Evolutionary conservation across 2,888 invertebrate genomes (phyloP).

Genomic region (Panzeria rudis): DNA sequence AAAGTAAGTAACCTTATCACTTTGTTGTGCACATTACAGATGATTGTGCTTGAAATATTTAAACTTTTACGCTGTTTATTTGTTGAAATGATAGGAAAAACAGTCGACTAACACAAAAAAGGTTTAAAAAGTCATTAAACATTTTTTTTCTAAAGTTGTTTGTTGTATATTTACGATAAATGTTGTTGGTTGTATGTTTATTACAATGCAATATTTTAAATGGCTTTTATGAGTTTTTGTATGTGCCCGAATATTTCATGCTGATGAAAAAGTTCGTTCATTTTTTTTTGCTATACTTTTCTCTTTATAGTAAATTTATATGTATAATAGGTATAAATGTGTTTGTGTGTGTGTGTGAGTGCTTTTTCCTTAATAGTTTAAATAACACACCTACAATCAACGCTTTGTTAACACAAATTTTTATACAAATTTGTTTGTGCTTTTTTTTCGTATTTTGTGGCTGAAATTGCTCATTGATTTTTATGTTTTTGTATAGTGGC

Average conservation of each 20-base stretch:
- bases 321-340: not conserved
- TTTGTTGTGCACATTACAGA: not conserved
- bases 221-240: slow-evolving; percentile 28
- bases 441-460: slow-evolving; percentile 15
- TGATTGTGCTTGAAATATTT: not conserved
- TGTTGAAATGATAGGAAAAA: not conserved
- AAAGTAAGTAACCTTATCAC: not conserved
- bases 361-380: not conserved
- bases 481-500: slow-evolving; percentile 46
- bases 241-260: not conserved
- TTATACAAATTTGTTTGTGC: not conserved
- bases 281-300: not conserved
- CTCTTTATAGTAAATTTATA: slow-evolving; percentile 5
- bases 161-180: slow-evolving; percentile 28
- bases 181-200: slow-evolving; percentile 17
- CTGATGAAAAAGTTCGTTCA: slow-evolving; percentile 16
- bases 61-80: not conserved
- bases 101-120: slow-evolving; percentile 10
- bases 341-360: not conserved
- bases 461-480: slow-evolving; percentile 58
- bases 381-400: slow-evolving; percentile 40
- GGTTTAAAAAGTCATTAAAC: slow-evolving; percentile 49
- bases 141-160: not conserved
- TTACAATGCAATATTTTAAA: slow-evolving; percentile 52
- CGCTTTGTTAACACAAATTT: slow-evolving; percentile 9